phyloP scores from a whole-genome alignment of 2,888 invertebrate species.

The Aspidiotus rigidus region DNA sequence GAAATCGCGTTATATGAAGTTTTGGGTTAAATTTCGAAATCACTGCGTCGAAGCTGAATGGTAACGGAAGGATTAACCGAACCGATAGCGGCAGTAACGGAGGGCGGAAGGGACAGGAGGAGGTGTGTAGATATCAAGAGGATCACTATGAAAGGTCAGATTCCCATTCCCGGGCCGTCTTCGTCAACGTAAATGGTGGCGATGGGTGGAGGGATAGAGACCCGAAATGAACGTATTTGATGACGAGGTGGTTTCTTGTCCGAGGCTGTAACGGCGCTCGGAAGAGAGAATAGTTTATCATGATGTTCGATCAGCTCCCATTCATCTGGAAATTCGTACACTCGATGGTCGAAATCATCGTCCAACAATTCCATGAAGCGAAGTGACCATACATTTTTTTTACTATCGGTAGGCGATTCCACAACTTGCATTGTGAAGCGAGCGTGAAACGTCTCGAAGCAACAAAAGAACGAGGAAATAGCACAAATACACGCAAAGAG shows the following conservation, averaged over 20 bases:
- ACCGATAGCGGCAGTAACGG: no score
- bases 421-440: constrained; percentile 1
- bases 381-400: constrained; percentile 7
- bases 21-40: no score
- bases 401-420: not conserved
- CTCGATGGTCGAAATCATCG: not conserved
- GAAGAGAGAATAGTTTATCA: constrained; percentile 7
- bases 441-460: not conserved
- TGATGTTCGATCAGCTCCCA: not conserved
- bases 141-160: no score
- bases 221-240: no score
- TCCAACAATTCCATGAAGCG: not conserved
- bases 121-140: no score
- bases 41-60: no score
- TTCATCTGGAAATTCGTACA: not conserved
- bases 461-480: not conserved
- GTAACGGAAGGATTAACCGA: no score
- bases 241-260: not conserved
- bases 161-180: no score
- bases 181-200: no score
- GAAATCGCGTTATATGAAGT: no score
- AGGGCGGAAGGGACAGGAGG: no score
- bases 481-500: not conserved
- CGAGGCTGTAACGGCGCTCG: not conserved
- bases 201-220: no score